phyloP scores from a whole-genome alignment of 2,797 vertebrate species.

The Oreochromis mossambicus region DNA sequence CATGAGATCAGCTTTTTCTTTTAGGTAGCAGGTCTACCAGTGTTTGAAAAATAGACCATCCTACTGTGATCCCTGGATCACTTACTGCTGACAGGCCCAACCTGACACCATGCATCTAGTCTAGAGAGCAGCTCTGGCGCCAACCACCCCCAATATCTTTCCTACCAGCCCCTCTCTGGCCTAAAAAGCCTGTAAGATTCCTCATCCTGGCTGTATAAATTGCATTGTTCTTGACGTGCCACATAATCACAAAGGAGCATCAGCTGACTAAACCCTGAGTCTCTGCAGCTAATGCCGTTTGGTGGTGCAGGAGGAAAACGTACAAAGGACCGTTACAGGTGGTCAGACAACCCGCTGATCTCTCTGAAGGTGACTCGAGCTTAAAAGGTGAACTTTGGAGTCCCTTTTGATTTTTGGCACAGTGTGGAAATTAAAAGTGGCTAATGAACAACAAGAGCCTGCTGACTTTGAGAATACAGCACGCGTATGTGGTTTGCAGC shows the following conservation, averaged over 20 bases:
- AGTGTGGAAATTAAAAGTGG: neutral
- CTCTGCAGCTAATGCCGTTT: neutral
- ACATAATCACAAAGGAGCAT: neutral
- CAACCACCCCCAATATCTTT: neutral
- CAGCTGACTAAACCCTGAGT: neutral
- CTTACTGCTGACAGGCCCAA: conserved; percentile 59
- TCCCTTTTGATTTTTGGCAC: neutral
- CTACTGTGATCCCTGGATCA: conserved; percentile 24
- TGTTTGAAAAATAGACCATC: conserved; percentile 16
- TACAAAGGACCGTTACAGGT: neutral
- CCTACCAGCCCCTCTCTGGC: neutral
- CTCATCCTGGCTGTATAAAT: neutral
- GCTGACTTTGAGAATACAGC: neutral
- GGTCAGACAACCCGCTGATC: neutral
- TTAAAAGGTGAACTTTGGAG: neutral
- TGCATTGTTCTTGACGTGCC: neutral
- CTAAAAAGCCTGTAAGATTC: neutral
- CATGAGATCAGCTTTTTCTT: neutral
- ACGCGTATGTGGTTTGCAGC: neutral
- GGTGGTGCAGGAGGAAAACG: neutral
- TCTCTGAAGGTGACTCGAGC: neutral
- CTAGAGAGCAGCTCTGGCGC: conserved; percentile 14
- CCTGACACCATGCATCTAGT: conserved; percentile 46
- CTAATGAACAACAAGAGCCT: neutral
- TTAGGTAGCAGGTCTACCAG: neutral